phyloP scores from a whole-genome alignment of 2,113 vertebrate species.

The Malurus melanocephalus region DNA sequence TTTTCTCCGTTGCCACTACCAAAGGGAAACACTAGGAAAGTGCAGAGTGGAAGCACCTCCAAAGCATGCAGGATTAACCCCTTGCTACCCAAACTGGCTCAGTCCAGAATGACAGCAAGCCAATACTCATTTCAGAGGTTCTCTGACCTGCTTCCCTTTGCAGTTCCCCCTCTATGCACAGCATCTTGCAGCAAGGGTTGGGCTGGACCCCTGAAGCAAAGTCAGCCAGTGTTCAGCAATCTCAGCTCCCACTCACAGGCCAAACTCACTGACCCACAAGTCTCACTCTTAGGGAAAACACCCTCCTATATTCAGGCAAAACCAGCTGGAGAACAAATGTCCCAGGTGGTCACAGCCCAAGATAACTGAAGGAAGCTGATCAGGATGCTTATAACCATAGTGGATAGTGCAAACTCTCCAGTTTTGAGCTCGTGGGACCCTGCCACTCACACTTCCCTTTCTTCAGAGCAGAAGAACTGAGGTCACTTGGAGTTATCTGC shows the following conservation, averaged over 20 bases:
- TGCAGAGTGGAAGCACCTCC: neutral
- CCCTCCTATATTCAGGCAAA: neutral
- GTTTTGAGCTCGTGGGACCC: neutral
- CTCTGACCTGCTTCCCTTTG: neutral
- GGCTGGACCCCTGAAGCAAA: neutral
- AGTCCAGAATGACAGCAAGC: accelerated
- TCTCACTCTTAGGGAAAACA: neutral
- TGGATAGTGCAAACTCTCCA: neutral
- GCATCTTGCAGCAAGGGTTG: neutral
- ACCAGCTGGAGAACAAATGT: neutral
- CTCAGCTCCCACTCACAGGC: neutral
- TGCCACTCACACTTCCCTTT: neutral
- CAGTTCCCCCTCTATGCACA: neutral
- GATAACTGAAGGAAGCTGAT: neutral
- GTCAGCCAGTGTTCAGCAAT: neutral
- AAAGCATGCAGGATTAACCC: neutral
- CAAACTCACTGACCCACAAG: neutral
- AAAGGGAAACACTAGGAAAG: neutral
- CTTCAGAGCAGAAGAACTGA: neutral
- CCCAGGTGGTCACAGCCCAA: neutral
- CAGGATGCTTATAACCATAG: neutral
- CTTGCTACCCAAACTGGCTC: neutral
- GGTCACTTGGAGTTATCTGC: neutral
- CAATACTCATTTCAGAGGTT: neutral
- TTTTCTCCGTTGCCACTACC: conserved; percentile 22